These are phyloP conservation scores for Etheostoma nigrum DNA, from an alignment of 2,797 vertebrate genomes.

Conservation along the genomic window DNA sequence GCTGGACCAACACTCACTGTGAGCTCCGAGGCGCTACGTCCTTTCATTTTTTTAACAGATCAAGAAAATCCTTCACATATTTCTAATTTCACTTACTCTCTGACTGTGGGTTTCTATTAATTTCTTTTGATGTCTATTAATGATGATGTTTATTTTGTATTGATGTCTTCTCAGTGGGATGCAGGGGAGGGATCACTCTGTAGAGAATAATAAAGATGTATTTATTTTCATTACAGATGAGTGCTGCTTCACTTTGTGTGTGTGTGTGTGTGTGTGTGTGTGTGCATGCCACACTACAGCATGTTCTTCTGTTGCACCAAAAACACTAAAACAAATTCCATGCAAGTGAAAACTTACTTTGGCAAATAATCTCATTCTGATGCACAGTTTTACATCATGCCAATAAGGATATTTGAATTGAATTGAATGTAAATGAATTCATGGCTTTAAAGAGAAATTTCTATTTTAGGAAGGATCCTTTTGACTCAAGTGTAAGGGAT, in stretches of 20 bases:
- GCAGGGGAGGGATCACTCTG: conserved; percentile 88
- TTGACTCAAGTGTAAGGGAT: too few relatives aligned
- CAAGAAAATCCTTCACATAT: conserved; percentile 33
- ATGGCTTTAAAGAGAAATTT: too few relatives aligned
- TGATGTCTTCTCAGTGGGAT: conserved; percentile 76
- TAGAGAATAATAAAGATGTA: conserved; percentile 95
- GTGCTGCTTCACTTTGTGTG: conserved; percentile 7
- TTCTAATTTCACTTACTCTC: conserved; percentile 56
- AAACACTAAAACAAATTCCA: too few relatives aligned
- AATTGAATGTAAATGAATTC: too few relatives aligned
- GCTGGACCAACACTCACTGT: conserved; percentile 54
- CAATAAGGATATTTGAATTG: too few relatives aligned
- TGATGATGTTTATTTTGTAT: conserved; percentile 75
- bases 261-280: too few relatives aligned
- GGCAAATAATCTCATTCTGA: too few relatives aligned
- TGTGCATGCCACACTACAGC: not conserved
- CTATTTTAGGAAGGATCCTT: too few relatives aligned
- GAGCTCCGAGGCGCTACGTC: conserved; percentile 3
- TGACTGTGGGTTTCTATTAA: conserved; percentile 61
- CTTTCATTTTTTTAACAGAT: conserved; percentile 34
- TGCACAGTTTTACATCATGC: too few relatives aligned
- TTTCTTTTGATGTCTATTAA: conserved; percentile 69
- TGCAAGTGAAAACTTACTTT: too few relatives aligned
- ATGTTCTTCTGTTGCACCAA: not conserved
- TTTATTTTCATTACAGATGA: conserved; percentile 94